Percentiles rank a stretch among this genome's conserved stretches.
Evolutionary conservation across 1,140 invertebrate species (phyloP).

Genomic region (Calycopis cecrops): DNA sequence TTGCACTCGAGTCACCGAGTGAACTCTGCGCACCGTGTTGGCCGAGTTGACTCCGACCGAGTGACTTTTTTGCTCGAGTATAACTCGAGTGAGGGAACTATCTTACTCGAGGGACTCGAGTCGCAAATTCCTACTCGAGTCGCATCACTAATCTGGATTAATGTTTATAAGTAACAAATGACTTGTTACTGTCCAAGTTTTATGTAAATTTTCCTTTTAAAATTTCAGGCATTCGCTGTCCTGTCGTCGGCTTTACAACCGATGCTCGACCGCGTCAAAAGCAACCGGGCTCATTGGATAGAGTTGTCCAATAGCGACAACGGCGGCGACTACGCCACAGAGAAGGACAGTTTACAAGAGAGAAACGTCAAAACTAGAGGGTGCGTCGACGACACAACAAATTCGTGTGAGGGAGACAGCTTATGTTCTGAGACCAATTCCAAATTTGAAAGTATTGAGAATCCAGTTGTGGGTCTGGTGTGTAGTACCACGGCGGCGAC

Average conservation of each 20-base stretch:
- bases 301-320: constrained; percentile 79
- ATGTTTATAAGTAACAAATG: too few species aligned
- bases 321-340: constrained; percentile 43
- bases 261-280: constrained; percentile 87
- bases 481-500: constrained; percentile 48
- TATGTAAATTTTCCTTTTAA: constrained; percentile 4
- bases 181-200: too few species aligned
- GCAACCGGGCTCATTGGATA: constrained; percentile 90
- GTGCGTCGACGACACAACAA: constrained; percentile 60
- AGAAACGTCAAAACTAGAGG: constrained; percentile 57
- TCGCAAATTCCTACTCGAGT: too few species aligned
- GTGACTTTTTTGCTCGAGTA: too few species aligned
- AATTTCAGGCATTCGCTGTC: constrained; percentile 86
- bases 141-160: too few species aligned
- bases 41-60: too few species aligned
- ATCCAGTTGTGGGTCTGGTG: constrained; percentile 62
- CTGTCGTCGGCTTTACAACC: constrained; percentile 86
- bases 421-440: constrained; percentile 65
- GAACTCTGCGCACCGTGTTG: too few species aligned
- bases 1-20: too few species aligned
- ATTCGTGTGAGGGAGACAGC: constrained; percentile 59
- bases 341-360: constrained; percentile 39
- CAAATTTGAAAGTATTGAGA: constrained; percentile 64
- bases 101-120: too few species aligned
- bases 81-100: too few species aligned